A percentile compares a stretch with the other conserved stretches of the same genome.
phyloP scores from a whole-genome alignment of 2,113 vertebrate species.

The Bubalus kerabau region DNA sequence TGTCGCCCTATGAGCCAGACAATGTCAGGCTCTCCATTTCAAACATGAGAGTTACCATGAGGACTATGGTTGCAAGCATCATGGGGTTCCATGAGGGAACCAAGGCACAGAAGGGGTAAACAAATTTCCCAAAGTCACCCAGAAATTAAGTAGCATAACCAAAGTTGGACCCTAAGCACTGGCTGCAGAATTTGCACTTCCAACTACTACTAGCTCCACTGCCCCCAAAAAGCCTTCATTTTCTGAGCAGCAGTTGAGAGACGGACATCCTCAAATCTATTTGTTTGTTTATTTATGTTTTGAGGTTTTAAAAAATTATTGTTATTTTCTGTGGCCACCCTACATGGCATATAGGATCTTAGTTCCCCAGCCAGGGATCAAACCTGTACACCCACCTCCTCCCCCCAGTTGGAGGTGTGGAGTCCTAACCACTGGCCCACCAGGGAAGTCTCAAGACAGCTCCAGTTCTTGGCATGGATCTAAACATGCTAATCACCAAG shows the following conservation, averaged over 20 bases:
- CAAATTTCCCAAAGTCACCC: not conserved
- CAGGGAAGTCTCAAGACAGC: not conserved
- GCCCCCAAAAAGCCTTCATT: not conserved
- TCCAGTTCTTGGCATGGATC: not conserved
- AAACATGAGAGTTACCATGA: not conserved
- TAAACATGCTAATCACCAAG: not conserved
- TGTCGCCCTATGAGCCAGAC: not conserved
- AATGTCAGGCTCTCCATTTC: not conserved
- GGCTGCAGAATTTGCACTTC: not conserved
- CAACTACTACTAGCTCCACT: no score
- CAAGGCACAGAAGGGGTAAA: not conserved
- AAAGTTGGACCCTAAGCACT: not conserved
- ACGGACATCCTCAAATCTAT: not conserved
- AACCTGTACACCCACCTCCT: not conserved
- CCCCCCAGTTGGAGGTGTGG: not conserved
- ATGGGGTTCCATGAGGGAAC: not conserved
- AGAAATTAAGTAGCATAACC: not conserved
- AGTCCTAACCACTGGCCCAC: not conserved
- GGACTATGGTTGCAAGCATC: not conserved
- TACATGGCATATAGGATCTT: not conserved
- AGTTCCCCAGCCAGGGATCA: not conserved
- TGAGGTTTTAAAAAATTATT: not conserved
- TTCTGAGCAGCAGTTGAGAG: not conserved
- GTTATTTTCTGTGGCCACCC: not conserved
- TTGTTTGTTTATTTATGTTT: not conserved